phyloP scores from a whole-genome alignment of 2,888 invertebrate species.

The Thereva nobilitata region DNA sequence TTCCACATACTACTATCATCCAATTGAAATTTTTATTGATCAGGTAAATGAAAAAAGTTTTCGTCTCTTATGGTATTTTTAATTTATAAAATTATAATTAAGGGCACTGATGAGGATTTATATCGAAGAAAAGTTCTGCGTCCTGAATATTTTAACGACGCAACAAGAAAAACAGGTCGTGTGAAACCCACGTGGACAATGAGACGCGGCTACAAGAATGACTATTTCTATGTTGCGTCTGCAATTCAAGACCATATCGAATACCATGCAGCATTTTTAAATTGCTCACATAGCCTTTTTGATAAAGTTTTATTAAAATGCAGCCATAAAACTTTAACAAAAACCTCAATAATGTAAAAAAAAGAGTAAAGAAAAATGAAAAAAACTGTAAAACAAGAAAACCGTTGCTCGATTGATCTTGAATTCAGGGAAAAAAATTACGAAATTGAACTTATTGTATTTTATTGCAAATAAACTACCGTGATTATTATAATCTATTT shows the following conservation, averaged over 20 bases:
- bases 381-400: no score
- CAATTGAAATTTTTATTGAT: constrained; percentile 80
- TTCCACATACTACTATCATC: constrained; percentile 78
- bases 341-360: no score
- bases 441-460: no score
- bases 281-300: constrained; percentile 48
- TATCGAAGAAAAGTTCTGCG: constrained; percentile 73
- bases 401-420: no score
- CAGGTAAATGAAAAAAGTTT: constrained; percentile 30
- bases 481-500: no score
- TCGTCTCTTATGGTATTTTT: not conserved
- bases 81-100: not conserved
- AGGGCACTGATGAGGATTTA: constrained; percentile 86
- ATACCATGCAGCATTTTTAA: constrained; percentile 82
- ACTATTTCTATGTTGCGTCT: constrained; percentile 89
- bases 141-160: constrained; percentile 76
- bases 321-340: no score
- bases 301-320: no score
- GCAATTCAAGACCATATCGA: constrained; percentile 92
- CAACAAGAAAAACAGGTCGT: constrained; percentile 60
- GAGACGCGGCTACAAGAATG: constrained; percentile 90
- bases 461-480: no score
- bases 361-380: no score
- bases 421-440: no score
- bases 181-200: constrained; percentile 72